Conservation (phyloP, 2,888 invertebrate genomes). For the Scaptomyza caliginosa region DNA sequence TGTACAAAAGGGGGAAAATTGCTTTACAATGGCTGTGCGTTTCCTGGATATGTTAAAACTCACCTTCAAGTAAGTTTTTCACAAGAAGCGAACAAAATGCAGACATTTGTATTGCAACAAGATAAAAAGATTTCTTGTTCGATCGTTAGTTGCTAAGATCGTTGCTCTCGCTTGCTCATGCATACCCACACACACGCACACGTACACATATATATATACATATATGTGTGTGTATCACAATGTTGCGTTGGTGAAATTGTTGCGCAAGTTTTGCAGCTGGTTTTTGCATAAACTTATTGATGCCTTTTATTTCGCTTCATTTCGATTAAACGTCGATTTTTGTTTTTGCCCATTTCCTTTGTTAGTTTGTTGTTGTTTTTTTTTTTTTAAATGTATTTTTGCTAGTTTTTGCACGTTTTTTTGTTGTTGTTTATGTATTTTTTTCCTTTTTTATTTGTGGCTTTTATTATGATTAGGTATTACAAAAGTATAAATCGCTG, state of each 20-base stretch:
- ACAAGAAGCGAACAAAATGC: constrained; percentile 14
- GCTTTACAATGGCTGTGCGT: constrained; percentile 63
- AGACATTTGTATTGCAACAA: constrained; percentile 37
- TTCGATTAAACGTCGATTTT: constrained; percentile 25
- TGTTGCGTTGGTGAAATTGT: constrained; percentile 67
- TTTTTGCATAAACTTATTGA: constrained; percentile 51
- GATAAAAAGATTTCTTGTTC: constrained; percentile 39
- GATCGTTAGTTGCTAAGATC: constrained; percentile 20
- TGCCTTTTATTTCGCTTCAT: constrained; percentile 39
- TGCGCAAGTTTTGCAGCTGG: constrained; percentile 59
- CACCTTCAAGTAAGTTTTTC: constrained; percentile 80
- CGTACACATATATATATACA: constrained; percentile 4
- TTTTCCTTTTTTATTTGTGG: constrained; percentile 13
- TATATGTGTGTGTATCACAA: constrained; percentile 5
- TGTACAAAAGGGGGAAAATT: not conserved
- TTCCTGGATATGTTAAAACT: constrained; percentile 78
- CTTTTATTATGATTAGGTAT: constrained; percentile 27
- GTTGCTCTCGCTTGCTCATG: constrained; percentile 28
- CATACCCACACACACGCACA: not conserved
- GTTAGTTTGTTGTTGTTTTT: too few relatives aligned
- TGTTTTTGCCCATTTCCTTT: constrained; percentile 21
- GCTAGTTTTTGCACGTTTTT: constrained; percentile 53
- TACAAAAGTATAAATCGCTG: constrained; percentile 6
- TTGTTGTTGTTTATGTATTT: constrained; percentile 34
- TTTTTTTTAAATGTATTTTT: constrained; percentile 25